Evolutionary conservation across 2,888 invertebrate genomes (phyloP), one percentile per base, ranked within the genome.

Genomic region (Quadroppia sp.): DNA sequence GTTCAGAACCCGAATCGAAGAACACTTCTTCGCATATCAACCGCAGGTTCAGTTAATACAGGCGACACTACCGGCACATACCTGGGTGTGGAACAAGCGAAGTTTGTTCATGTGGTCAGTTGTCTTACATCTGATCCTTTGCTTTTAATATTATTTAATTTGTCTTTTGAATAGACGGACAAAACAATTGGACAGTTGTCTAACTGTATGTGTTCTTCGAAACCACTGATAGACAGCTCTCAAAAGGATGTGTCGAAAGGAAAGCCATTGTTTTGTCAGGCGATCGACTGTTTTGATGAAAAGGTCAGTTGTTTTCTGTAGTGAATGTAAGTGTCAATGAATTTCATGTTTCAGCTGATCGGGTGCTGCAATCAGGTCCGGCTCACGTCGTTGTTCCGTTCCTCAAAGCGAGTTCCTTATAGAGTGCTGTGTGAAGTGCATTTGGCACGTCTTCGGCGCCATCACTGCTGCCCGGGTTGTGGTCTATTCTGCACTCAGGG

Each of bases 401-500:
- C 84, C 6, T 79, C 80, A 59, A 78, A 81, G 15, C 82, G 82
- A 78, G 88, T 92, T 71, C 91, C 92, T 13, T 94, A 89, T 82
- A 86, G 90, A 81, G 87, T 91, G 23, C 85, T 91, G 30, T 95
- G 95, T 82, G 86, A 87, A 70, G 86, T 88, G 79, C 95, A 95
- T 82, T 86, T 87, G 75, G 87, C 88, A 79, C 87, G 92, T 75
- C 83, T 94, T 75, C 83, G 87, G 17, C 83, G 87, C 48, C 95
- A 95, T 82, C 91, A 93, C 82, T 93, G 93, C 82, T 95, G 94
- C 81, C 90, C 94, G 0, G 89, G 89, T 0, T 95, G 95, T 83
- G 91, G 94, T 7, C 84, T 92, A 71, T 95, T 92, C 82, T 94
- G 94, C 81, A 89, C 92, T 7, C 92, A 91, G 90, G 94, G 94